Evolutionary conservation across 2,113 vertebrate genomes (phyloP), one percentile per base, ranked within the genome.

Genomic region (Equus przewalskii): DNA sequence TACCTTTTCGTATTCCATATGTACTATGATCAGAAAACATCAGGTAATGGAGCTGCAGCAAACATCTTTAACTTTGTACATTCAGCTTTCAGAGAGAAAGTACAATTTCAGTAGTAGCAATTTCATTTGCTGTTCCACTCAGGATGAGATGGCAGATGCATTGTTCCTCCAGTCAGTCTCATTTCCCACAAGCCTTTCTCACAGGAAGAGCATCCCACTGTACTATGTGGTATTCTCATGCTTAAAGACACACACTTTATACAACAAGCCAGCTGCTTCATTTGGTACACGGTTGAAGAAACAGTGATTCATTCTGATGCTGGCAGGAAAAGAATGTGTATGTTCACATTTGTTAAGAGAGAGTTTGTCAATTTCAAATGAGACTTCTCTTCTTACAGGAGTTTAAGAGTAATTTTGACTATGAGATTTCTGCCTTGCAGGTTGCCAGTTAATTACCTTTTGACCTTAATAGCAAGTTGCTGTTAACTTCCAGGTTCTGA

Each of bases 361-460:
- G 3, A 46, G 49, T 75, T 13, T 64, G 14, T 93, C 67, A 22
- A 58, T 76, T 72, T 96, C 92, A 90, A 79, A 14, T 83, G 60
- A 83, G 41, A 78, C 54, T 41, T 73, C 41, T 70, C 41, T 89
- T 95, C 67, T 69, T 78, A 30, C 26, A 30, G 49, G 49, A 73
- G 72, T 64, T 91, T 54, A 69, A 90, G 56, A 91, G 60, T 94
- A 62, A 76, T 93, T 89, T 73, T 87, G 36, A 89, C 72, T 54
- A 3, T 67, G 85, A 56, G 9, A 80, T 85, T 85, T 89, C 33
- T 90, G 30, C 60, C 30, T 64, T 46, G 2, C 81, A 44, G 60
- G 16, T 64, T 89, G 46, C 46, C 54, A 87, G 1, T 84, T 58
- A 83, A 65, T 83, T 83, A 65, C 93, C 33, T 95, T 93, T 73